These are phyloP conservation scores for Actinernus sp. DNA, from an alignment of 92 coral and sea anemone species.

Conservation along the genomic window DNA sequence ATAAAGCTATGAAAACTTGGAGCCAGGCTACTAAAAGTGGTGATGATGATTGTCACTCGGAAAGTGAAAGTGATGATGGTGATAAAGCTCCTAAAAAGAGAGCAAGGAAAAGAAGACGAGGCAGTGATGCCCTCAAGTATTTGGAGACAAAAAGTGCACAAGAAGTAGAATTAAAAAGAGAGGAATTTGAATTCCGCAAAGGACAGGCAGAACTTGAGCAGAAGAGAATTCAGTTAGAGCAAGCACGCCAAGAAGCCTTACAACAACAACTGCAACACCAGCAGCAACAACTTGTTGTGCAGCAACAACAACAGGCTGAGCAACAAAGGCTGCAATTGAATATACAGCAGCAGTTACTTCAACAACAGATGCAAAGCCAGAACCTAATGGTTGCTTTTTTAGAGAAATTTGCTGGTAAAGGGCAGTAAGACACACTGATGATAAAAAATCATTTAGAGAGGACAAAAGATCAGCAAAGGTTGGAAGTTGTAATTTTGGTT, in stretches of 20 bases:
- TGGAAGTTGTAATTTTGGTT: too few relatives aligned
- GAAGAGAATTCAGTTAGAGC: conserved; percentile 5
- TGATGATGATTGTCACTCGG: conserved; percentile 2
- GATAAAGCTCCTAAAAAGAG: conserved; percentile 21
- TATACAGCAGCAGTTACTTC: conserved; percentile 29
- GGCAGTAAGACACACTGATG: too few relatives aligned
- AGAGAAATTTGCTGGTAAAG: too few relatives aligned
- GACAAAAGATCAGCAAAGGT: too few relatives aligned
- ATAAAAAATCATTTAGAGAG: too few relatives aligned
- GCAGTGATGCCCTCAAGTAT: conserved; percentile 33
- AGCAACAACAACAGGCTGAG: conserved; percentile 28
- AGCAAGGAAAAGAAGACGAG: conserved; percentile 33
- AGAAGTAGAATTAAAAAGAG: conserved; percentile 29
- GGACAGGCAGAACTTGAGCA: conserved; percentile 20
- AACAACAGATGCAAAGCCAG: conserved; percentile 30
- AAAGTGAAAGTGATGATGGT: conserved; percentile 1
- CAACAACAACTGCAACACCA: conserved; percentile 31
- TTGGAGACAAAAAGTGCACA: conserved; percentile 20
- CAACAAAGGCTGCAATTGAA: conserved; percentile 29
- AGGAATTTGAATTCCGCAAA: conserved; percentile 48
- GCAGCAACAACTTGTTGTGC: too few relatives aligned
- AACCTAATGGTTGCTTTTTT: too few relatives aligned
- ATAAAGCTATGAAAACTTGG: conserved; percentile 60
- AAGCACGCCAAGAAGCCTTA: conserved; percentile 25
- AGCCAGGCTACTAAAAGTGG: conserved; percentile 19